Conservation (phyloP, 2,888 invertebrate species). For the Phengaris alcon region DNA sequence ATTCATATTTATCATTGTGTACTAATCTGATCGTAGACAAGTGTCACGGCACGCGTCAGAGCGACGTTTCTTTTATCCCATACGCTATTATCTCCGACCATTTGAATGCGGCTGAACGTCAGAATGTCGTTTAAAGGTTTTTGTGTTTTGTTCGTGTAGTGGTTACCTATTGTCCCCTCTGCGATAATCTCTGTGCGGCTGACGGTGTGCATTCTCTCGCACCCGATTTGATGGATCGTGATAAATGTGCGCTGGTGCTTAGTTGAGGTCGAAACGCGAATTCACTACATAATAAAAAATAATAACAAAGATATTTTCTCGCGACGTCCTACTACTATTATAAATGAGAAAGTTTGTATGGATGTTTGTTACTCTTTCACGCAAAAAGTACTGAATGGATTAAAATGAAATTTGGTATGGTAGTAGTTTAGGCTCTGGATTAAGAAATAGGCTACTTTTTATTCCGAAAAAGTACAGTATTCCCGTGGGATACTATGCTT, state of each 20-base stretch:
- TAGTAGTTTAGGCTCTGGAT: too few relatives aligned
- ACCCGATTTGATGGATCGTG: slow-evolving; percentile 5
- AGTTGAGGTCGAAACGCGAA: not conserved
- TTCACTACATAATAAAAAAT: not conserved
- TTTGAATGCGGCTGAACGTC: slow-evolving; percentile 41
- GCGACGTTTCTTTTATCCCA: slow-evolving; percentile 31
- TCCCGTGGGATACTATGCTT: too few relatives aligned
- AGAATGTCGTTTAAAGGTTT: slow-evolving; percentile 42
- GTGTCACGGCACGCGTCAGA: slow-evolving; percentile 40
- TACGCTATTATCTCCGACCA: slow-evolving; percentile 38
- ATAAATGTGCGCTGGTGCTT: not conserved
- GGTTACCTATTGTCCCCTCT: not conserved
- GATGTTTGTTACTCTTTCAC: too few relatives aligned
- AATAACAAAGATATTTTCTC: not conserved
- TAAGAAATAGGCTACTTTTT: too few relatives aligned
- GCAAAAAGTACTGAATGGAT: too few relatives aligned
- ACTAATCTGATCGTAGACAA: slow-evolving; percentile 37
- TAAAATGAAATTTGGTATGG: too few relatives aligned
- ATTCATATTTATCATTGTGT: slow-evolving; percentile 32
- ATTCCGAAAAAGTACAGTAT: too few relatives aligned
- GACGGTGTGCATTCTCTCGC: not conserved
- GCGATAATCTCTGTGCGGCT: slow-evolving; percentile 6
- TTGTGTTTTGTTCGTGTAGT: slow-evolving; percentile 36
- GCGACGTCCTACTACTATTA: too few relatives aligned
- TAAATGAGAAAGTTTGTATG: too few relatives aligned